Evolutionary conservation across 2,113 vertebrate species (phyloP).

Genomic region (Nibea albiflora): DNA sequence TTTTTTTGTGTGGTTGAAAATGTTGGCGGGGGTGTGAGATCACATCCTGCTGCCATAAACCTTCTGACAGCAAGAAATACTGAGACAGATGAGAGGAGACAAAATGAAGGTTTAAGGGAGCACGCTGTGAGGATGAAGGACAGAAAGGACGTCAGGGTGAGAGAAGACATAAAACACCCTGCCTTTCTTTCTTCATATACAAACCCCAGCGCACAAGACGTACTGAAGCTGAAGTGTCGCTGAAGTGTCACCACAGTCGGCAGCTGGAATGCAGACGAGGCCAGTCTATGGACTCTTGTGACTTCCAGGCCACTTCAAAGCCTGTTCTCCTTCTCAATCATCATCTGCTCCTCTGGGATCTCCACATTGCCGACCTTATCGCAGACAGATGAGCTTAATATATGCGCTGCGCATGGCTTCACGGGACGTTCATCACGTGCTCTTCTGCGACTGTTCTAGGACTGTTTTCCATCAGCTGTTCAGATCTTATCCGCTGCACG

Average conservation of each 20-base stretch:
- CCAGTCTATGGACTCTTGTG: background rate
- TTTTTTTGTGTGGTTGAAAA: conserved; percentile 63
- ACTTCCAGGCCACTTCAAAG: conserved; percentile 36
- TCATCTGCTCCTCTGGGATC: conserved; percentile 2
- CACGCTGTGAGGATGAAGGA: conserved; percentile 10
- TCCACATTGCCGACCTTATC: background rate
- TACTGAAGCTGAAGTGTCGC: background rate
- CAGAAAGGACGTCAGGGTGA: conserved; percentile 4
- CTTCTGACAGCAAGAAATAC: conserved; percentile 33
- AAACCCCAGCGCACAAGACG: background rate
- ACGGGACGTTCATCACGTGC: background rate
- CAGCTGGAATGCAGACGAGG: conserved; percentile 39
- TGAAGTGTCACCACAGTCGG: conserved; percentile 34
- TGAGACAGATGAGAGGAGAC: conserved; percentile 16
- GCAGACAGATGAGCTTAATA: conserved; percentile 1
- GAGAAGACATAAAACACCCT: background rate
- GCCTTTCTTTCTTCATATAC: conserved; percentile 1
- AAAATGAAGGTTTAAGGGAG: background rate
- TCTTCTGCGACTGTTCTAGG: background rate
- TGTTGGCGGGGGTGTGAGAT: conserved; percentile 63
- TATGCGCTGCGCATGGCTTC: background rate
- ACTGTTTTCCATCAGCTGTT: conserved; percentile 25
- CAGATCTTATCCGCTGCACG: background rate
- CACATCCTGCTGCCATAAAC: conserved; percentile 68
- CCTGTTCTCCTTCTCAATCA: background rate